Conservation (phyloP, 2,888 invertebrate genomes). For the Cheilosia scutellata region DNA sequence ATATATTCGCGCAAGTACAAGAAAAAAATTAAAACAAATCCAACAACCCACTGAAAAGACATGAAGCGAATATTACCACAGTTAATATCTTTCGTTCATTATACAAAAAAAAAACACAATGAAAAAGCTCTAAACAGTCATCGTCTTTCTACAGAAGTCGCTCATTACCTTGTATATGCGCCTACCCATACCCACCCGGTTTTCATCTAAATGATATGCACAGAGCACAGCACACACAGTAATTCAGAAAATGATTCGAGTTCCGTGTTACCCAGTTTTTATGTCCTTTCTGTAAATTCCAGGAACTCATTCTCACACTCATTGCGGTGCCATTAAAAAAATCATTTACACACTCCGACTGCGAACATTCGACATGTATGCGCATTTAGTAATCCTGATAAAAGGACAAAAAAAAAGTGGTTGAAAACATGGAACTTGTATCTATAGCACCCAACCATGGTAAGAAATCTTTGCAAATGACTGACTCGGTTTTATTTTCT, state of each 20-base stretch:
- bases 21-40: too few relatives aligned
- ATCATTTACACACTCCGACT: constrained; percentile 51
- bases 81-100: too few relatives aligned
- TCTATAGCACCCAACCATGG: background rate
- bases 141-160: constrained; percentile 32
- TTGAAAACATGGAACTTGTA: background rate
- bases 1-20: too few relatives aligned
- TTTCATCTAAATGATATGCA: constrained; percentile 26
- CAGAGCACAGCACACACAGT: constrained; percentile 29
- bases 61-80: too few relatives aligned
- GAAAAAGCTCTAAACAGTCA: background rate
- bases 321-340: constrained; percentile 55
- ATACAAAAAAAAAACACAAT: too few relatives aligned
- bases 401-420: constrained; percentile 1
- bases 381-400: background rate
- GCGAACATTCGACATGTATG: background rate
- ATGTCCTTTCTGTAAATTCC: constrained; percentile 35
- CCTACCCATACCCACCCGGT: background rate
- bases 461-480: constrained; percentile 2
- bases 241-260: constrained; percentile 47
- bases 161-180: constrained; percentile 9
- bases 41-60: too few relatives aligned
- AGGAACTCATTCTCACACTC: constrained; percentile 2
- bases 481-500: constrained; percentile 10
- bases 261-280: constrained; percentile 47